Percentiles rank a stretch among this genome's conserved stretches.
phyloP scores from a whole-genome alignment of 2,888 invertebrate species.

The Agrilus cyanescens region DNA sequence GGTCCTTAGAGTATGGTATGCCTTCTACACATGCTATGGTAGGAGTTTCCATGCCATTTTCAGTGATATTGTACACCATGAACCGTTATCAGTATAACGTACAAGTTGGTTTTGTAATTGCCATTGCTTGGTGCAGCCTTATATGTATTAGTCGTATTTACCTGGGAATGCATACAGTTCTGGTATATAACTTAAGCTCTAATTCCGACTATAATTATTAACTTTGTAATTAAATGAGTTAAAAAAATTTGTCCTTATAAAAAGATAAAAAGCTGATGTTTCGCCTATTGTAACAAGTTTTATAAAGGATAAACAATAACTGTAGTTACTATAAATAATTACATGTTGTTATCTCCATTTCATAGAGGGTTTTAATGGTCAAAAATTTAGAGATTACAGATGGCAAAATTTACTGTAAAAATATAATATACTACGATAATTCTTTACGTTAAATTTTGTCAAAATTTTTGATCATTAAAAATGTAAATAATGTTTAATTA shows the following conservation, averaged over 20 bases:
- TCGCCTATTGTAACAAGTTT: background rate
- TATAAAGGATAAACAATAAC: no score
- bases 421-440: no score
- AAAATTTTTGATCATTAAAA: no score
- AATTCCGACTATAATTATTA: background rate
- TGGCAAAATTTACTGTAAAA: no score
- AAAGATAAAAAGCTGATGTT: background rate
- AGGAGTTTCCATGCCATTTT: conserved; percentile 77
- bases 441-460: no score
- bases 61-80: conserved; percentile 67
- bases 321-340: no score
- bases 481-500: no score
- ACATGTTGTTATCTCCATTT: no score
- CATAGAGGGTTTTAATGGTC: no score
- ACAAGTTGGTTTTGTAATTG: conserved; percentile 44
- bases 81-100: conserved; percentile 65
- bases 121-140: conserved; percentile 57
- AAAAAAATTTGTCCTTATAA: background rate
- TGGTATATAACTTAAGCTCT: conserved; percentile 47
- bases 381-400: no score
- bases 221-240: background rate
- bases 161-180: conserved; percentile 85
- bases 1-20: conserved; percentile 89
- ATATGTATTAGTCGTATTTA: conserved; percentile 80
- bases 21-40: conserved; percentile 93